Conservation (phyloP, 2,888 invertebrate species). For the Hydriomena furcata region DNA sequence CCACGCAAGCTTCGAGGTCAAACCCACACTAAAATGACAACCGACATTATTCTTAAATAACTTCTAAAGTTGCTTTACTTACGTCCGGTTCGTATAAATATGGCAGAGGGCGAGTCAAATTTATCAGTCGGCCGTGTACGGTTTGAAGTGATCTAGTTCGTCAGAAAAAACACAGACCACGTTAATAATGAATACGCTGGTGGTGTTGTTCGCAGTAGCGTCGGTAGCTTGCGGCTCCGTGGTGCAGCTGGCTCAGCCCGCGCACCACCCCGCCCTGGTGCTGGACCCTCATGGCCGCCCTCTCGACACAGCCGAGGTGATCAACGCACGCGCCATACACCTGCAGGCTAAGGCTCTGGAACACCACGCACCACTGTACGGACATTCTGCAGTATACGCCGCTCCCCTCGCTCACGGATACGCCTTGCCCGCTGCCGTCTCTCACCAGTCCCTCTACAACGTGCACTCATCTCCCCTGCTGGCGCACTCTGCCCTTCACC, state of each 20-base stretch:
- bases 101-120: slow-evolving; percentile 43
- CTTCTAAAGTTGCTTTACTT: slow-evolving; percentile 59
- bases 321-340: slow-evolving; percentile 74
- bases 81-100: slow-evolving; percentile 72
- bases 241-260: slow-evolving; percentile 72
- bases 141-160: slow-evolving; percentile 71
- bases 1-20: slow-evolving; percentile 70
- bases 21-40: slow-evolving; percentile 65
- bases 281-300: slow-evolving; percentile 77
- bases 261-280: slow-evolving; percentile 72
- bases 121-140: slow-evolving; percentile 64
- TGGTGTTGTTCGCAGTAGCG: slow-evolving; percentile 85
- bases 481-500: slow-evolving; percentile 48
- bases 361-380: slow-evolving; percentile 55
- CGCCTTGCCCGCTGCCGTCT: slow-evolving; percentile 45
- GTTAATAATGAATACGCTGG: slow-evolving; percentile 70
- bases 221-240: slow-evolving; percentile 83
- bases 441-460: slow-evolving; percentile 42
- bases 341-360: slow-evolving; percentile 77
- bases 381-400: slow-evolving; percentile 41
- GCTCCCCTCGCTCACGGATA: slow-evolving; percentile 50
- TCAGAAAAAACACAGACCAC: slow-evolving; percentile 57
- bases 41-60: slow-evolving; percentile 73
- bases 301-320: slow-evolving; percentile 77
- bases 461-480: slow-evolving; percentile 51